phyloP scores from a whole-genome alignment of 1,140 invertebrate species.

The Ridgeia piscesae region DNA sequence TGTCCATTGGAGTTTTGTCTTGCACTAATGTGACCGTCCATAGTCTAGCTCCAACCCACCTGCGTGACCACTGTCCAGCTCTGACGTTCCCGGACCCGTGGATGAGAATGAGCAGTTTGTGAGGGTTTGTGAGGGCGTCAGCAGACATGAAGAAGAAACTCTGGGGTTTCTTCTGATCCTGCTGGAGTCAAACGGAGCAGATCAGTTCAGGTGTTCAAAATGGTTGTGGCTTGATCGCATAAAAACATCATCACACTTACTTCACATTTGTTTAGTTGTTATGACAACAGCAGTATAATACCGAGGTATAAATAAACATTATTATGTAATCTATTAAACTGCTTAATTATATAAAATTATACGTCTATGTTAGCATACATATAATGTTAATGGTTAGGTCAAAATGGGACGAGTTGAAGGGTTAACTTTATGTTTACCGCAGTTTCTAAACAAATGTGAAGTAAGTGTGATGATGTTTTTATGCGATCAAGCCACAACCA shows the following conservation, averaged over 20 bases:
- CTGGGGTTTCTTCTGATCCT: conserved; percentile 57
- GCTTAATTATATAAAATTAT: too few species aligned
- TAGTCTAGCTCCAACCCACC: conserved; percentile 47
- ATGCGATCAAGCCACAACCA: background rate
- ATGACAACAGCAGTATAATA: background rate
- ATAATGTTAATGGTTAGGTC: too few species aligned
- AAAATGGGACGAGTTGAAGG: too few species aligned
- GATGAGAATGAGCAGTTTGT: conserved; percentile 71
- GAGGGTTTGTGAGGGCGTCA: conserved; percentile 62
- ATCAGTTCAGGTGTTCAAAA: background rate
- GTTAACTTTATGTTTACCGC: too few species aligned
- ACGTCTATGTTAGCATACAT: too few species aligned
- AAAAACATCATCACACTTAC: too few species aligned
- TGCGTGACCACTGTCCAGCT: conserved; percentile 79
- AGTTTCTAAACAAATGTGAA: too few species aligned
- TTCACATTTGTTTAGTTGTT: background rate
- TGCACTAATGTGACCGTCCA: too few species aligned
- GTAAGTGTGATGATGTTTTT: too few species aligned
- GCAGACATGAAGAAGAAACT: conserved; percentile 48
- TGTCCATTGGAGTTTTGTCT: too few species aligned
- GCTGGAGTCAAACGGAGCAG: conserved; percentile 12
- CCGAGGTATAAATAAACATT: too few species aligned
- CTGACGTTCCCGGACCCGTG: conserved; percentile 77
- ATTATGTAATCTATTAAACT: too few species aligned
- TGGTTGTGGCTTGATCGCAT: background rate